Evolutionary conservation across 1,140 invertebrate genomes (phyloP), one percentile per base, ranked within the genome.

Genomic region (Brachionus plicatilis): DNA sequence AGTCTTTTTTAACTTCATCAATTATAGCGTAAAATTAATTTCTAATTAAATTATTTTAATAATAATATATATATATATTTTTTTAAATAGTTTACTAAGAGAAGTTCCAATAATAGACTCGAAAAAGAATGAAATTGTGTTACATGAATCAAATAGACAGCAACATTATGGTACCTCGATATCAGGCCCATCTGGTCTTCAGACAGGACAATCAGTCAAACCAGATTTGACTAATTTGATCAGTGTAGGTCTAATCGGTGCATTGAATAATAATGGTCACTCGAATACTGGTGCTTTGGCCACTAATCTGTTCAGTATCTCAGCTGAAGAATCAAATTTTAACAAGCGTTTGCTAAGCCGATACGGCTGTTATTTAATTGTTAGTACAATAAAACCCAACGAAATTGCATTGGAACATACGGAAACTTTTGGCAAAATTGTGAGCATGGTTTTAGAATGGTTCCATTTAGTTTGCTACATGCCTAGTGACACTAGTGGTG

Each of bases 401-500:
- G 91, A 93, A 53, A 66, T 47, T 45, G 79, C 79, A 17, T 27
- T 47, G n/a, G 37, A 68, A 3, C 27, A 84, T 47, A 24, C 43
- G 7, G 94, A 96, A 89, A 93, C 95, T 43, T 91, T 99, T 45
- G 96, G 96, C 20, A 91, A 96, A 86, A 92, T 99, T 86, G 91
- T 99, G 33, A 94, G 95, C 80, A 96, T 97, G 92, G 92, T 99
- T 80, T 99, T 99, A 91, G 96, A 99, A 90, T 99, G 97, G 97
- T 99, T 99, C 91, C 95, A 98, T 91, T 94, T 96, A 85, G 98
- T 96, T 43, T 95, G 96, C 8, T 96, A 95, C 90, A 93, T 96
- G 17, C 96, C 96, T 88, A 95, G 97, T 91, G 95, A 96, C 96
- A 88, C 90, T 24, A 66, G 76, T 85, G 88, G 88, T 37, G 89